Base-by-base conservation (phyloP, 1,140 invertebrate species). In the Zaprionus lachaisei region DNA sequence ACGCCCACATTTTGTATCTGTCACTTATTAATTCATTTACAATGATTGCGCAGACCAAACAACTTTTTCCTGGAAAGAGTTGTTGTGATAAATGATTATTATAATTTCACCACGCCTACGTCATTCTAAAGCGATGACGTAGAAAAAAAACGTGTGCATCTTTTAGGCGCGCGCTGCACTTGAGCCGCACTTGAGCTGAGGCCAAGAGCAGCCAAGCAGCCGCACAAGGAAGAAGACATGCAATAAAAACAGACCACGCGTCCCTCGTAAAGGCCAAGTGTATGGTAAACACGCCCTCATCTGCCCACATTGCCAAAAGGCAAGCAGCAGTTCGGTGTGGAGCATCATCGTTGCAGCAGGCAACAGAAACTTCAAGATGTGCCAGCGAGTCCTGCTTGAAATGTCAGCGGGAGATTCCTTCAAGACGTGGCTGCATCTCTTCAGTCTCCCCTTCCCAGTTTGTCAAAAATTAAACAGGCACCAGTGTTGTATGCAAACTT, bases 191-290 rank as follows among this genome's bases (percentile, higher is more conserved):
- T 76, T 22, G 44, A 77, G 74, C n/a, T 70, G 56, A 77, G 74
- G 74, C 34, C 69, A 71, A 51, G 47, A 51, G 37, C 60, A 47
- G 51, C 26, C 61, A 70, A 86, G 31, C 31, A 34, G 31, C 31
- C 31, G 31, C 31, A 34, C 9, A 34, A 34, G 31, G 76, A 86
- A 86, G 74, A 85, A 68, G 58, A 77, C 56, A 67, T 24, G 34
- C 62, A 41, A 34, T 47, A 66, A 54, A 47, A 51, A 51, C 49
- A 65, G 68, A 67, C 64, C 77, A 80, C 69, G 49, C 20, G 64
- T 54, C 71, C 64, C 75, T 72, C 71, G 58, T 66, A 87, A 87
- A 89, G 78, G 78, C 81, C 84, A 84, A 86, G 80, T 83, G 67
- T 56, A 73, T 81, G 84, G 84, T 71, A 80, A 78, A 80, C 71